A percentile compares a stretch with the other conserved stretches of the same genome.
Conservation (phyloP, 2,888 invertebrate genomes). For the Phasia obesa region DNA sequence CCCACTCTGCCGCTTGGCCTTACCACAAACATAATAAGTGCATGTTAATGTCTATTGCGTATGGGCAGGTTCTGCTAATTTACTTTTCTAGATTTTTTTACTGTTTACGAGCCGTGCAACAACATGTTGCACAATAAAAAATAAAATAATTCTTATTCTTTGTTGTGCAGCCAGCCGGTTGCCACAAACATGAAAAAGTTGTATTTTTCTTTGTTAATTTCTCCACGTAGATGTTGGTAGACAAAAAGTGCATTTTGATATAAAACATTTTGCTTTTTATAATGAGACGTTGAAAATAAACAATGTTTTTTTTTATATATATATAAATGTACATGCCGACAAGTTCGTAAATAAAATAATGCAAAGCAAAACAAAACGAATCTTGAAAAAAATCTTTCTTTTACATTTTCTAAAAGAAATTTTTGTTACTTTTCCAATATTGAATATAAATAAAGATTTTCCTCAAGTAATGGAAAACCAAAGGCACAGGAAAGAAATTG, state of each 20-base stretch:
- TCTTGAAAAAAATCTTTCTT: conserved; percentile 4
- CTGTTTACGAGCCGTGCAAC: background rate
- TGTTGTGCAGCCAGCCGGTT: background rate
- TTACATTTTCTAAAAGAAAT: background rate
- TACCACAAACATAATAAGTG: background rate
- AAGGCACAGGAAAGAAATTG: no score
- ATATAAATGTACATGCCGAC: conserved; percentile 49
- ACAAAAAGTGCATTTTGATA: background rate
- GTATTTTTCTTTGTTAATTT: background rate
- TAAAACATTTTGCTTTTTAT: background rate
- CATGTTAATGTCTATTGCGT: conserved; percentile 42
- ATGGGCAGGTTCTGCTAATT: conserved; percentile 41
- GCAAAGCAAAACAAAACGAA: background rate
- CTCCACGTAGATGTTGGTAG: no score
- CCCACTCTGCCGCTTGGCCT: no score
- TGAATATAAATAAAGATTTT: no score
- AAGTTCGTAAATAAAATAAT: conserved; percentile 49
- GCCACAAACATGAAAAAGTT: conserved; percentile 13
- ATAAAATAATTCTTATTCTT: conserved; percentile 12
- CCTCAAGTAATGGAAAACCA: no score
- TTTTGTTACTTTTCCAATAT: background rate
- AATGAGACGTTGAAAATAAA: conserved; percentile 34
- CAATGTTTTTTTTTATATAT: conserved; percentile 19
- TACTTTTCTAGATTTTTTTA: conserved; percentile 8
- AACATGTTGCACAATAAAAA: conserved; percentile 49